Conservation (phyloP, 2,797 vertebrate genomes). For the Hydrocynus forskahlii region DNA sequence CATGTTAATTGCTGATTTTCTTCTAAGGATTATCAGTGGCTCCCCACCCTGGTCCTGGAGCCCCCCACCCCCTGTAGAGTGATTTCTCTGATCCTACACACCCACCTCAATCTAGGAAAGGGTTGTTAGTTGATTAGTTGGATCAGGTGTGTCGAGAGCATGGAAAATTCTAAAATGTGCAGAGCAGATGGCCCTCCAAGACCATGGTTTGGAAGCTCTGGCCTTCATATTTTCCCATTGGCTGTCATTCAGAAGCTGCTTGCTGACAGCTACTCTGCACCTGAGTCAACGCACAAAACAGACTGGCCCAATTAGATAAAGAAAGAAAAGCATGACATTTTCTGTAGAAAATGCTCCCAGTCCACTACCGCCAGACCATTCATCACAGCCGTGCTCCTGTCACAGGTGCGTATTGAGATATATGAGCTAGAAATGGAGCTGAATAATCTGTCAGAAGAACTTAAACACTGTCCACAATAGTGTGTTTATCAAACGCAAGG, state of each 20-base stretch:
- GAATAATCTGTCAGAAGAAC: slow-evolving; percentile 59
- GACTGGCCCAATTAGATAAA: slow-evolving; percentile 49
- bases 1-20: too few species aligned
- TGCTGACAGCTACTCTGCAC: slow-evolving; percentile 15
- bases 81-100: too few species aligned
- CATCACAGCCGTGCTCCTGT: slow-evolving; percentile 56
- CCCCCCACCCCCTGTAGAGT: too few species aligned
- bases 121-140: too few species aligned
- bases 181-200: too few species aligned
- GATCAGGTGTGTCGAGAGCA: too few species aligned
- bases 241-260: slow-evolving; percentile 33
- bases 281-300: not conserved
- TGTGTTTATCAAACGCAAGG: not conserved
- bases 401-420: slow-evolving; percentile 64
- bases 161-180: too few species aligned
- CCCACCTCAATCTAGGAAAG: too few species aligned
- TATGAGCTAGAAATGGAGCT: slow-evolving; percentile 63
- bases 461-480: not conserved
- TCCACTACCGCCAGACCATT: slow-evolving; percentile 57
- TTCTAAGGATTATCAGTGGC: too few species aligned
- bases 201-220: not conserved
- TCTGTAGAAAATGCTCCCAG: slow-evolving; percentile 51
- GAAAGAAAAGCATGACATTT: slow-evolving; percentile 52
- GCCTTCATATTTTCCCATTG: slow-evolving; percentile 37
- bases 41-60: too few species aligned